Percentiles rank a stretch among this genome's conserved stretches.
phyloP scores from a whole-genome alignment of 2,888 invertebrate genomes.

The Phragmatobia fuliginosa region DNA sequence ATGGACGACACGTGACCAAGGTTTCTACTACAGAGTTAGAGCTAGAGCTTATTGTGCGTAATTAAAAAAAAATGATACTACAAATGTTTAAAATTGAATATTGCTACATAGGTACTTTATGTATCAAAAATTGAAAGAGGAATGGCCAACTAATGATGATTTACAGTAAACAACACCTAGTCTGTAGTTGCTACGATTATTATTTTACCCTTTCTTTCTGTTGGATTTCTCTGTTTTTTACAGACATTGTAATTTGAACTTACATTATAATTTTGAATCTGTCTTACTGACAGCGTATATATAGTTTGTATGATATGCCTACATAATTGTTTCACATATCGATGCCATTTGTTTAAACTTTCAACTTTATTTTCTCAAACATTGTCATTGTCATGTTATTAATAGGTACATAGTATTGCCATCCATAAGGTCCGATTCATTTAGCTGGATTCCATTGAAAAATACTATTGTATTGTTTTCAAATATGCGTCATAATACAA shows the following conservation, averaged over 20 bases:
- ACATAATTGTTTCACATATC: background rate
- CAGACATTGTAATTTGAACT: too few relatives aligned
- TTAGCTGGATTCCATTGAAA: background rate
- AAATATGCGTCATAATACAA: background rate
- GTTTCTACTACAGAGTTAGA: constrained; percentile 5
- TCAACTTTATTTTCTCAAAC: background rate
- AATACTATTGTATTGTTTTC: background rate
- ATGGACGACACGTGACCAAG: constrained; percentile 22
- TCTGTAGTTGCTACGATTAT: background rate
- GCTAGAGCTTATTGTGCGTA: background rate
- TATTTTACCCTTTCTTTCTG: background rate
- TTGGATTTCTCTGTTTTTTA: background rate
- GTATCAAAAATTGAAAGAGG: background rate
- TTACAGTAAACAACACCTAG: background rate
- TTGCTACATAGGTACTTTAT: background rate
- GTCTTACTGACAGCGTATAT: background rate
- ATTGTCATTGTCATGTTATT: background rate
- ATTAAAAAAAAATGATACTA: background rate
- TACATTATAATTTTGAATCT: background rate
- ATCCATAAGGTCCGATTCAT: background rate
- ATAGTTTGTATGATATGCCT: background rate
- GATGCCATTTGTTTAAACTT: background rate
- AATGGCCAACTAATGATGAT: too few relatives aligned
- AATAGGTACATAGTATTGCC: background rate
- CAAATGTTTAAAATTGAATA: background rate